Percentiles rank a stretch among this genome's conserved stretches.
Conservation (phyloP, 2,888 invertebrate species). For the Andrena fulva region DNA sequence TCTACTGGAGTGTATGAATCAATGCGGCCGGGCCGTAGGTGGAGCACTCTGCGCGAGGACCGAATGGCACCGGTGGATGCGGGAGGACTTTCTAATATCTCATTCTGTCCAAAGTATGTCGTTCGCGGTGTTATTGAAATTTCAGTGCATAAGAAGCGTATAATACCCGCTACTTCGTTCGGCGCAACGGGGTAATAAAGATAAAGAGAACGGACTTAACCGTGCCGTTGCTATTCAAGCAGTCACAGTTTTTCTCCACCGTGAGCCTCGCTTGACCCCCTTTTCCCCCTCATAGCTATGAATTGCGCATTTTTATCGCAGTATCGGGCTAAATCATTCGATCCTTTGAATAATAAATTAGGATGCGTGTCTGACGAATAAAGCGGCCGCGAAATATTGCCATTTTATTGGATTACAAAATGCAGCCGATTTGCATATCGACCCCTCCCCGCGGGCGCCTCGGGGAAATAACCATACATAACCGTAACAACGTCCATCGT, state of each 20-base stretch:
- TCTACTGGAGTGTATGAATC: no score
- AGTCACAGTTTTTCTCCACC: slow-evolving; percentile 3
- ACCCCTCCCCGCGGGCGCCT: not conserved
- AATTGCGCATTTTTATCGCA: slow-evolving; percentile 24
- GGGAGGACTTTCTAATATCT: no score
- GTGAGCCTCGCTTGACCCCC: slow-evolving; percentile 14
- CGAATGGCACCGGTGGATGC: no score
- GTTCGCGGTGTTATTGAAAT: not conserved
- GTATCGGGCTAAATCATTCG: slow-evolving; percentile 23
- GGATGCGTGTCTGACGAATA: slow-evolving; percentile 14
- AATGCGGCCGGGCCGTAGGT: no score
- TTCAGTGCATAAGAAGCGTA: not conserved
- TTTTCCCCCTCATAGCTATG: not conserved
- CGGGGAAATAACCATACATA: not conserved
- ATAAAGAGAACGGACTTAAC: slow-evolving; percentile 45
- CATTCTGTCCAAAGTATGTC: not conserved
- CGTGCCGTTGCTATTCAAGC: slow-evolving; percentile 40
- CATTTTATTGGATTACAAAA: slow-evolving; percentile 22
- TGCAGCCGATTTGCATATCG: slow-evolving; percentile 18
- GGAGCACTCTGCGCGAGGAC: no score
- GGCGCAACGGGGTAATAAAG: slow-evolving; percentile 15
- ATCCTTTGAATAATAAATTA: slow-evolving; percentile 30
- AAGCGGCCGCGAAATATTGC: slow-evolving; percentile 25
- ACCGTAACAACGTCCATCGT: not conserved
- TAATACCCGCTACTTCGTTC: not conserved